Evolutionary conservation across 2,797 vertebrate species (phyloP).

Genomic region (Peromyscus melanophrys): DNA sequence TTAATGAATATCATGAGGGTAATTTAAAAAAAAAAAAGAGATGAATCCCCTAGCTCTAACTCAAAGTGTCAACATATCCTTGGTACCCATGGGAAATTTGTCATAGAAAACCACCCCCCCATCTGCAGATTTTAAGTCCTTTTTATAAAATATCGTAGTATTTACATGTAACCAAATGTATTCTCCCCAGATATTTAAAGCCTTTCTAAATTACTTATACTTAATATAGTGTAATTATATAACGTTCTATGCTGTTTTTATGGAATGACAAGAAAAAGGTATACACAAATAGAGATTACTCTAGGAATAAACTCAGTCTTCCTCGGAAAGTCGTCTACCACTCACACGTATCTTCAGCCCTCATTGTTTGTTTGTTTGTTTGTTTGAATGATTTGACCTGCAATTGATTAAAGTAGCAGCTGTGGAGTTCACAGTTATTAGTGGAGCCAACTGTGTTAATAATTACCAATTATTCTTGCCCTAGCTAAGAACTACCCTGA

Average conservation of each 20-base stretch:
- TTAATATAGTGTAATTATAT: background rate
- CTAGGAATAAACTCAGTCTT: background rate
- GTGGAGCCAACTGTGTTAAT: background rate
- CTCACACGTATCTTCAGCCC: too few relatives aligned
- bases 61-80: background rate
- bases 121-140: background rate
- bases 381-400: background rate
- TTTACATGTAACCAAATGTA: background rate
- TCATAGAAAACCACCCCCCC: background rate
- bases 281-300: background rate
- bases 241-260: background rate
- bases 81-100: background rate
- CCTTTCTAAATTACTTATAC: background rate
- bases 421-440: background rate
- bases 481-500: background rate
- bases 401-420: background rate
- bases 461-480: background rate
- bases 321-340: background rate
- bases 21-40: too few relatives aligned
- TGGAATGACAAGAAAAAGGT: background rate
- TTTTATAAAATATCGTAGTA: background rate
- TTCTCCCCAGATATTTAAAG: too few relatives aligned
- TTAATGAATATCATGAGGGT: too few relatives aligned
- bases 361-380: background rate
- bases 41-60: background rate